These are phyloP conservation scores for Rotaria magnacalcarata DNA, from an alignment of 2,888 invertebrate genomes.

Conservation along the genomic window DNA sequence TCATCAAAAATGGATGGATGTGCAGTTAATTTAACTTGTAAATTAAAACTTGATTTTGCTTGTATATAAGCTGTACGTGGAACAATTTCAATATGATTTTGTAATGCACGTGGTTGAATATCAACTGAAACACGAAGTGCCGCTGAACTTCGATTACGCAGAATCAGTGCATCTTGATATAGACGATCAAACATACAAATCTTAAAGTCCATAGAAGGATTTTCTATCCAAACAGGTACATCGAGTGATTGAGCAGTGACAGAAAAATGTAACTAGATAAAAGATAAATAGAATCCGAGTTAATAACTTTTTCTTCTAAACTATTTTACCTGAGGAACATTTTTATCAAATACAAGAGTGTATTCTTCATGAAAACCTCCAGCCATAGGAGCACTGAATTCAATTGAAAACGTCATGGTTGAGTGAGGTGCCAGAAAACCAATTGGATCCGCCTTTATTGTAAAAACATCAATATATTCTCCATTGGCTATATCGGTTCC, in stretches of 20 bases:
- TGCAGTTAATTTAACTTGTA: slow-evolving; percentile 59
- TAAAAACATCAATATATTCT: slow-evolving; percentile 15
- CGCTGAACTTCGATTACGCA: slow-evolving; percentile 44
- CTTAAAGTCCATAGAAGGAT: slow-evolving; percentile 56
- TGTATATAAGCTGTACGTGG: slow-evolving; percentile 59
- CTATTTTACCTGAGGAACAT: slow-evolving; percentile 52
- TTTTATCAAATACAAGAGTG: slow-evolving; percentile 54
- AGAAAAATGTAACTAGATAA: slow-evolving; percentile 48
- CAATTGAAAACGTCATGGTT: slow-evolving; percentile 55
- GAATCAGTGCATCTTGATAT: slow-evolving; percentile 58
- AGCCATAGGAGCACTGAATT: slow-evolving; percentile 57
- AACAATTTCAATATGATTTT: slow-evolving; percentile 57
- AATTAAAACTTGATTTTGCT: slow-evolving; percentile 58
- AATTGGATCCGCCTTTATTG: neutral
- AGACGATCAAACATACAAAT: slow-evolving; percentile 59
- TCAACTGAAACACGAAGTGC: slow-evolving; percentile 52
- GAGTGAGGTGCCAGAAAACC: slow-evolving; percentile 53
- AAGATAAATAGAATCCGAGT: neutral
- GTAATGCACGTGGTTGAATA: slow-evolving; percentile 54
- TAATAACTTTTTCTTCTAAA: neutral
- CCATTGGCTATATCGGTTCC: neutral
- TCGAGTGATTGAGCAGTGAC: slow-evolving; percentile 56
- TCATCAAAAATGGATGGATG: slow-evolving; percentile 54
- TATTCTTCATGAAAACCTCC: slow-evolving; percentile 56
- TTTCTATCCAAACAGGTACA: slow-evolving; percentile 59